These are phyloP conservation scores for Lethrus apterus DNA, from an alignment of 1,140 invertebrate genomes.

Conservation along the genomic window DNA sequence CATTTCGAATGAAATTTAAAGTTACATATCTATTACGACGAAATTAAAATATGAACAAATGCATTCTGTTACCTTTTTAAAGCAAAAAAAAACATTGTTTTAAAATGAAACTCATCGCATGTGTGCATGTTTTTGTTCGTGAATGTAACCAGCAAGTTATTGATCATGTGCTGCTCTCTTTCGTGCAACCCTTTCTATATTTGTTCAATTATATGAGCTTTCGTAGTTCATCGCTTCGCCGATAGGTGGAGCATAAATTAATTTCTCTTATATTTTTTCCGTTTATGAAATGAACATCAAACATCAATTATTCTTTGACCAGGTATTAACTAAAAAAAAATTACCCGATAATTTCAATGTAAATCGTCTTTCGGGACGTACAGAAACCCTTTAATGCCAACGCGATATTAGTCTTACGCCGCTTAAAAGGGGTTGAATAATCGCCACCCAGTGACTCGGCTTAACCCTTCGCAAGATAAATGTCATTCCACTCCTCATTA, in stretches of 20 bases:
- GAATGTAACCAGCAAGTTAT: not conserved
- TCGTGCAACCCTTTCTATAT: slow-evolving; percentile 5
- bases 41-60: no score
- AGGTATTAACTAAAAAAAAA: no score
- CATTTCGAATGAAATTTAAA: no score
- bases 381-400: slow-evolving; percentile 27
- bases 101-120: not conserved
- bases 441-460: slow-evolving; percentile 24
- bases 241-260: slow-evolving; percentile 1
- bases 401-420: slow-evolving; percentile 29
- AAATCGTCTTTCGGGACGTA: slow-evolving; percentile 5
- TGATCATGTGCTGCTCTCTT: slow-evolving; percentile 6
- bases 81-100: no score
- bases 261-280: not conserved
- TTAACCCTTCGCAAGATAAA: slow-evolving; percentile 34
- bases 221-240: not conserved
- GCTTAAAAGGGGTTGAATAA: slow-evolving; percentile 34
- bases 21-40: no score
- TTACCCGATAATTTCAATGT: slow-evolving; percentile 5
- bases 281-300: not conserved
- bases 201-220: not conserved
- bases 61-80: no score
- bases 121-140: not conserved
- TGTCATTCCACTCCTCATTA: slow-evolving; percentile 33
- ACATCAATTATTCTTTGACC: not conserved